phyloP scores from a whole-genome alignment of 1,140 invertebrate genomes.

The Bombyx mandarina region DNA sequence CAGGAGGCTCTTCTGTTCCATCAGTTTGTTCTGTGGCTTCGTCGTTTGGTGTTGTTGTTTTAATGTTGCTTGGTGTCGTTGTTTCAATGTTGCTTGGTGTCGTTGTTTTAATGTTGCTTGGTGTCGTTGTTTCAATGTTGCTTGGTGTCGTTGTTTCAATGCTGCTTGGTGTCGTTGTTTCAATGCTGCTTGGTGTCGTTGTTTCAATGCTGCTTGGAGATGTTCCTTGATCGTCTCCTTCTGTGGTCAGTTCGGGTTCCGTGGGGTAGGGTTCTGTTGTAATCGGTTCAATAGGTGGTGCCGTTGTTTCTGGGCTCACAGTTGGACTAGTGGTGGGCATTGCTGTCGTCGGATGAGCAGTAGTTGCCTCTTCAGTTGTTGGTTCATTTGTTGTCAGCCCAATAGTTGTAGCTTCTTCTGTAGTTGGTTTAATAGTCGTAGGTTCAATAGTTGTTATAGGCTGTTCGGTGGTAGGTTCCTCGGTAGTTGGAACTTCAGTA shows the following conservation, averaged over 20 bases:
- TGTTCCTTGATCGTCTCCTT: slow-evolving; percentile 2
- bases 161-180: neutral
- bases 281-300: neutral
- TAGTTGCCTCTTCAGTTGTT: neutral
- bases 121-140: neutral
- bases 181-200: slow-evolving; percentile 1
- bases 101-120: slow-evolving; percentile 1
- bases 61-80: neutral
- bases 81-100: slow-evolving; percentile 2
- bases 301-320: neutral
- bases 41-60: neutral
- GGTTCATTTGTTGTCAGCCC: neutral
- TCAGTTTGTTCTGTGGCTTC: neutral
- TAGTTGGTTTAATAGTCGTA: neutral
- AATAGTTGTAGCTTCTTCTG: neutral
- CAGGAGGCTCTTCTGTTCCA: neutral
- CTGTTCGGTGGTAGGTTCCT: neutral
- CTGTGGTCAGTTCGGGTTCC: slow-evolving; percentile 2
- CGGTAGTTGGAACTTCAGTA: neutral
- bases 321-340: neutral
- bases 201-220: neutral
- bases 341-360: neutral
- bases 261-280: slow-evolving; percentile 1
- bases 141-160: neutral
- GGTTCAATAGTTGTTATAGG: neutral